Evolutionary conservation across 2,888 invertebrate species (phyloP), one percentile per base, ranked within the genome.

Genomic region (Parascotia fuliginaria): DNA sequence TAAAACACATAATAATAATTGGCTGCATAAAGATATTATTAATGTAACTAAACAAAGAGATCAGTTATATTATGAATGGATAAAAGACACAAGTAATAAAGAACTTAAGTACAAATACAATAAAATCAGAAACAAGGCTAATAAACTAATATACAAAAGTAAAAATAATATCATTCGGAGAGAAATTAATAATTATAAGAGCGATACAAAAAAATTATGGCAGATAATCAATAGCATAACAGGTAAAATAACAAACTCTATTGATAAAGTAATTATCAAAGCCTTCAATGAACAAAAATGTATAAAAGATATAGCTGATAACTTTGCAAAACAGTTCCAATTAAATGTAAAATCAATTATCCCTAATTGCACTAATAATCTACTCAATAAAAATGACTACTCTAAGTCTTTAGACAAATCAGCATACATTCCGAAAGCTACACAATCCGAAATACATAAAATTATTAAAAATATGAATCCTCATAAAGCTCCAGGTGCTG

Each of bases 51-150:
- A 48, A 13, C 37, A 58, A 27, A 55, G 49, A 13, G 58, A 56
- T 22, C 14, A 48, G 32, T 39, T 63, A 45, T 63, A 47, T 43
- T 11, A 11, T 12, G 29, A 53, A 28, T 63, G 59, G 63, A 42
- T 40, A 37, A 43, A 51, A 13, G 49, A 60, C 11, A 32, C 41
- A 1, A 43, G 19, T 36, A 53, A 63, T 32, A 43, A 28, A 28
- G 38, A 50, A 31, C 9, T 46, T 42, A 41, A 42, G 45, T 28
- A 42, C 46, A 7, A 46, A 22, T 43, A 45, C 11, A 52, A 39
- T 43, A 24, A 4, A 33, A 38, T 41, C 16, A 39, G 56, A 15
- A 57, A 57, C 16, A 36, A 37, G 9, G 43, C 46, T 4, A 57
- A 49, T 46, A 49, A 46, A 41, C 14, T 52, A 32, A 49, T 49